Conservation (phyloP, 2,113 vertebrate genomes). For the Callospermophilus lateralis region DNA sequence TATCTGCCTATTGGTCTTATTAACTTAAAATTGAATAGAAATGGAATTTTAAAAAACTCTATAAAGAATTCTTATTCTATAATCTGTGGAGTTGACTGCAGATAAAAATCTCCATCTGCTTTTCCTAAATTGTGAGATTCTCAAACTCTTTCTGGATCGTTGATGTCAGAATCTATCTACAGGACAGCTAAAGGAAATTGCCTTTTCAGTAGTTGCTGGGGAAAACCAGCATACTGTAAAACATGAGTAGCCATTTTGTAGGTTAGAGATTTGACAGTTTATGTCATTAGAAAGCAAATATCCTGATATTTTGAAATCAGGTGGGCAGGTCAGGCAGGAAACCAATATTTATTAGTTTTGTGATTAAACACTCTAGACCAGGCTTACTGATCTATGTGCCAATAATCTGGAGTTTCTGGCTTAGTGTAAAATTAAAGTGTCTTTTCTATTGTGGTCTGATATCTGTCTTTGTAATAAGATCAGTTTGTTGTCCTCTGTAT, state of each 20-base stretch:
- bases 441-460: conserved; percentile 71
- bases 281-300: conserved; percentile 55
- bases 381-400: conserved; percentile 66
- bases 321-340: conserved; percentile 54
- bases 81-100: not conserved
- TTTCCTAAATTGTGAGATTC: conserved; percentile 12
- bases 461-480: conserved; percentile 85
- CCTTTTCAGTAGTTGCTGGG: not conserved
- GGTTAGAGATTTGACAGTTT: not conserved
- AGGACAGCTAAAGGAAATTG: not conserved
- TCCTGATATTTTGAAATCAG: conserved; percentile 63
- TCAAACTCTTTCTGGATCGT: not conserved
- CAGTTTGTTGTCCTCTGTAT: conserved; percentile 80
- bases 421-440: conserved; percentile 64
- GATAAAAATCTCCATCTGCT: not conserved
- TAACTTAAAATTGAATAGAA: conserved; percentile 49
- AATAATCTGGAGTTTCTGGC: conserved; percentile 60
- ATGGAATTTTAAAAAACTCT: not conserved
- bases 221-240: not conserved
- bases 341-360: conserved; percentile 76
- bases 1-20: conserved; percentile 30
- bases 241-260: conserved; percentile 16
- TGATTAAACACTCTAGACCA: conserved; percentile 78
- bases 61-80: not conserved
- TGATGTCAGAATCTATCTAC: not conserved